These are phyloP conservation scores for Anisognathus igniventris DNA, from an alignment of 2,797 vertebrate species.

Conservation along the genomic window DNA sequence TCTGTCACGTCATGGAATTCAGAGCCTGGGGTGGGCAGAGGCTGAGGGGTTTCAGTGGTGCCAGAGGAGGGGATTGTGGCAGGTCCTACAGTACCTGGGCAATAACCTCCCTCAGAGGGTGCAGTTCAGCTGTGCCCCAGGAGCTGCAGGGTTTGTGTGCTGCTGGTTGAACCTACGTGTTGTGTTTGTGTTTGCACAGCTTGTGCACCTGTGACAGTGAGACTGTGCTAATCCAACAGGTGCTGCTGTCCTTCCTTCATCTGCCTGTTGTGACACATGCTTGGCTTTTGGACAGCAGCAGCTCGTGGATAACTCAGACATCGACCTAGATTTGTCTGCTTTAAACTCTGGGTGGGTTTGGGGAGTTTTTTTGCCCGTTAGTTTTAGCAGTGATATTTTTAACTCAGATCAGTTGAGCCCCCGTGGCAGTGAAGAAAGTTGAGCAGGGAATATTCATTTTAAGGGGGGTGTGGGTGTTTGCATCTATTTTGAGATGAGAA, in stretches of 20 bases:
- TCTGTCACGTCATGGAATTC: fast-evolving
- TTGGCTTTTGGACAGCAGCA: neutral
- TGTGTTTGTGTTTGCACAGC: fast-evolving
- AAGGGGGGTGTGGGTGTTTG: conserved; percentile 12
- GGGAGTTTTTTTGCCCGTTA: neutral
- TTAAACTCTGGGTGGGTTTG: neutral
- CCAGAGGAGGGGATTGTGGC: neutral
- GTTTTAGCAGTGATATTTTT: conserved; percentile 36
- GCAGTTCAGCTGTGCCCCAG: neutral
- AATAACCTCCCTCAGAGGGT: neutral
- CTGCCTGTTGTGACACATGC: neutral
- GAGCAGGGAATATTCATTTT: conserved; percentile 22
- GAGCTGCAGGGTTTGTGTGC: neutral
- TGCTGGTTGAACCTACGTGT: fast-evolving
- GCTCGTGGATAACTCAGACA: neutral
- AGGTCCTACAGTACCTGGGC: neutral
- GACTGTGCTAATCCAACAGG: neutral
- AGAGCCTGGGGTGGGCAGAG: neutral
- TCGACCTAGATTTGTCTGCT: neutral
- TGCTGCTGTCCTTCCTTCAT: neutral
- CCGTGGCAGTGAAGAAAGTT: neutral
- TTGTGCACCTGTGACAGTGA: neutral
- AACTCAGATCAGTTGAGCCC: neutral
- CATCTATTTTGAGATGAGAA: conserved; percentile 54
- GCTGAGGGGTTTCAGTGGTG: neutral